phyloP scores from a whole-genome alignment of 2,888 invertebrate species.

The Stenoptilia bipunctidactyla region DNA sequence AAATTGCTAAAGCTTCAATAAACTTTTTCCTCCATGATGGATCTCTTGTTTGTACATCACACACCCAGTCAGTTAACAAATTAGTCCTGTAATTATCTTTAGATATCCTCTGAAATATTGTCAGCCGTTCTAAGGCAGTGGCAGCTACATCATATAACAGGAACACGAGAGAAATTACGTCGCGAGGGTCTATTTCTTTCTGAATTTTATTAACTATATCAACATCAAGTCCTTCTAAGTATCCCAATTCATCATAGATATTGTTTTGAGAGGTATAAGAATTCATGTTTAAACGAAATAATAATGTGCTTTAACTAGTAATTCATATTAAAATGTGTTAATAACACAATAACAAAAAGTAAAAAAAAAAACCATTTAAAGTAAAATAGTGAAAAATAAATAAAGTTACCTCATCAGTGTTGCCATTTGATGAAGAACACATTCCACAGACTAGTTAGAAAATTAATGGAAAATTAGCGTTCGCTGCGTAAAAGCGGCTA shows the following conservation, averaged over 20 bases:
- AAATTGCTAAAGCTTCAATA: slow-evolving; percentile 49
- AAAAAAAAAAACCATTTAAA: too few species aligned
- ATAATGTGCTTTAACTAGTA: too few species aligned
- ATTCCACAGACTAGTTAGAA: too few species aligned
- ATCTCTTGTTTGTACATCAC: slow-evolving; percentile 29
- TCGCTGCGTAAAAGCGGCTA: too few species aligned
- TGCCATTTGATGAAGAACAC: too few species aligned
- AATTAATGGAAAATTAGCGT: too few species aligned
- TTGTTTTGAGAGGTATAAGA: too few species aligned
- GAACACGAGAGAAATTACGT: slow-evolving; percentile 51
- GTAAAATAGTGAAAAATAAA: too few species aligned
- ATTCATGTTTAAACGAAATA: too few species aligned
- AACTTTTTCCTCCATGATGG: slow-evolving; percentile 49
- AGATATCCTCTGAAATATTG: slow-evolving; percentile 40
- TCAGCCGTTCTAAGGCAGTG: slow-evolving; percentile 46
- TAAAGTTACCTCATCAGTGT: too few species aligned
- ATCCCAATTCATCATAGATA: not conserved
- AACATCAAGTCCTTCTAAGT: slow-evolving; percentile 31
- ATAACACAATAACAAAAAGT: too few species aligned
- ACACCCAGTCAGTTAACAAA: slow-evolving; percentile 48
- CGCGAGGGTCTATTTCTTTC: slow-evolving; percentile 44
- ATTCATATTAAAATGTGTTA: too few species aligned
- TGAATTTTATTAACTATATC: slow-evolving; percentile 42
- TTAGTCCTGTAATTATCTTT: slow-evolving; percentile 30
- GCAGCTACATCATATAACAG: slow-evolving; percentile 50